Conservation (phyloP, 2,113 vertebrate genomes). For the Perognathus longimembris region DNA sequence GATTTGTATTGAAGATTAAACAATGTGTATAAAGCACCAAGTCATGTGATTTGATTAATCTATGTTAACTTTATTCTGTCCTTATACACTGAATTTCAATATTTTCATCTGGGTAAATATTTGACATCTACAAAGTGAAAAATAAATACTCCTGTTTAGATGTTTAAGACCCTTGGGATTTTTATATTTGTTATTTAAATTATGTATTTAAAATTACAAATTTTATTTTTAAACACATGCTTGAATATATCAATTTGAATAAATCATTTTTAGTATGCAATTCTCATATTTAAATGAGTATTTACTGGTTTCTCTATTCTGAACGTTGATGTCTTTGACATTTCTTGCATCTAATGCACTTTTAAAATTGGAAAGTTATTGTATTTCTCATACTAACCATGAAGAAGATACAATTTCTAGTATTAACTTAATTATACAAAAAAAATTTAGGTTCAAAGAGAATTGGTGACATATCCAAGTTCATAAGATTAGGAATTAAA, state of each 20-base stretch:
- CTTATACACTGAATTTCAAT: not conserved
- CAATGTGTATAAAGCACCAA: not conserved
- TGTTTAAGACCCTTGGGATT: not conserved
- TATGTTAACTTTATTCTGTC: not conserved
- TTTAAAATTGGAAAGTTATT: not conserved
- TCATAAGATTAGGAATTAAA: not conserved
- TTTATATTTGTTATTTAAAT: not conserved
- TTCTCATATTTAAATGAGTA: not conserved
- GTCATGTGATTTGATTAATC: not conserved
- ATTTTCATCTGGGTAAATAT: not conserved
- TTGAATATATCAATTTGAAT: not conserved
- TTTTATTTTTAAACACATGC: not conserved
- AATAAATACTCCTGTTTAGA: not conserved
- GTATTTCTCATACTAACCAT: not conserved
- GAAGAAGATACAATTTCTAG: not conserved
- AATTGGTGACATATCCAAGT: not conserved
- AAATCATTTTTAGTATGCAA: not conserved
- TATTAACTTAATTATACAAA: not conserved
- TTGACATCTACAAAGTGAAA: not conserved
- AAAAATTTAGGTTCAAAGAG: not conserved
- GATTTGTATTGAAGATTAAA: not conserved
- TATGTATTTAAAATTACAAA: not conserved
- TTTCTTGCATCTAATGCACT: not conserved
- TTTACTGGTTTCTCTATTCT: not conserved
- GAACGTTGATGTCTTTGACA: not conserved